Evolutionary conservation across 2,797 vertebrate species (phyloP), one percentile per base, ranked within the genome.

Genomic region (Sphenodon punctatus): DNA sequence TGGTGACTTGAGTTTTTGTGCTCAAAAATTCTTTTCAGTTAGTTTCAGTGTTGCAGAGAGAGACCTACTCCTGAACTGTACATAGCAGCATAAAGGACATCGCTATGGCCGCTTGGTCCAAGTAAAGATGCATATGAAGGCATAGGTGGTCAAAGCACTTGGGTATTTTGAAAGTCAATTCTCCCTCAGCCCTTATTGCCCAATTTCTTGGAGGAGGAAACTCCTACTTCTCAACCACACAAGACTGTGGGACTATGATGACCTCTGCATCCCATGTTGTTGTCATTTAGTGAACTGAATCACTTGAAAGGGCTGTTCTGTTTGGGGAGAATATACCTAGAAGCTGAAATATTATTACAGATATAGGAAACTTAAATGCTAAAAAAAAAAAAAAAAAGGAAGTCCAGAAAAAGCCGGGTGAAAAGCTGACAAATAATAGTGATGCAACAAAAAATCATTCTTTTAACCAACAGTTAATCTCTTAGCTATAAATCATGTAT

Each of bases 401-500:
- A 13, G 32, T 20, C 7, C 17, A 19, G 15, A 3, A 10, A 22
- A 49, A n/a, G n/a, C n/a, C n/a, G n/a, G n/a, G n/a, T n/a, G n/a
- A n/a, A n/a, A n/a, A n/a, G n/a, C n/a, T n/a, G n/a, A n/a, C n/a
- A n/a, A n/a, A n/a, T n/a, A n/a, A n/a, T n/a, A n/a, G n/a, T n/a
- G n/a, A n/a, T n/a, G n/a, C n/a, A n/a, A n/a, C n/a, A n/a, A n/a
- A n/a, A n/a, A n/a, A n/a, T n/a, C n/a, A n/a, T n/a, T n/a, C n/a
- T n/a, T n/a, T n/a, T n/a, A 51, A 70, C 55, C 86, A 69, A 61
- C 63, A 43, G 80, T 78, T 61, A 69, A 76, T 61, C 76, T 79
- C 88, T 73, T 80, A 23, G 8, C 71, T 82, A 5, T 51, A 60
- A 86, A 89, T 51, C 68, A 91, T 86, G 70, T 65, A 36, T 71